These are phyloP conservation scores for Thaumatotibia leucotreta DNA, from an alignment of 1,140 invertebrate species.

Conservation along the genomic window DNA sequence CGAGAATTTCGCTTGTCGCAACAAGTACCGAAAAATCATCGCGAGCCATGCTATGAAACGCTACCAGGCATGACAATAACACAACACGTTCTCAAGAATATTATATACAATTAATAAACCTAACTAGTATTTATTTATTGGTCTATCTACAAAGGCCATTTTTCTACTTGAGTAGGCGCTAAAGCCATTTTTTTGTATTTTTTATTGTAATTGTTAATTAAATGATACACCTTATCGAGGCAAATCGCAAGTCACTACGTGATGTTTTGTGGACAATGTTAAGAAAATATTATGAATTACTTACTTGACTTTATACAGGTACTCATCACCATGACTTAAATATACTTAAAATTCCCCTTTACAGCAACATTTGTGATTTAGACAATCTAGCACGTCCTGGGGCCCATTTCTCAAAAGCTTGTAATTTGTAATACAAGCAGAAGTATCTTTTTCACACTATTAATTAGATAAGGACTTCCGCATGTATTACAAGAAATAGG, in stretches of 20 bases:
- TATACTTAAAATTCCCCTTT: not conserved
- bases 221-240: not conserved
- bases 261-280: not conserved
- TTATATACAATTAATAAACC: slow-evolving; percentile 8
- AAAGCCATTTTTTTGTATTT: slow-evolving; percentile 13
- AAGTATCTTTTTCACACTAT: too few relatives aligned
- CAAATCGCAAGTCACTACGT: not conserved
- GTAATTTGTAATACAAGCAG: too few relatives aligned
- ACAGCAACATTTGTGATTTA: too few relatives aligned
- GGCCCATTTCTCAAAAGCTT: too few relatives aligned
- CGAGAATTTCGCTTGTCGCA: too few relatives aligned
- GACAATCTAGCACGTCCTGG: too few relatives aligned
- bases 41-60: too few relatives aligned
- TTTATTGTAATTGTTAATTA: not conserved
- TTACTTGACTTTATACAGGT: not conserved
- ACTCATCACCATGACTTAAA: not conserved
- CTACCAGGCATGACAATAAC: too few relatives aligned
- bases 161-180: slow-evolving; percentile 18
- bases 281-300: not conserved
- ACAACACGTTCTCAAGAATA: not conserved
- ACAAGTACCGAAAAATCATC: too few relatives aligned
- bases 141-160: slow-evolving; percentile 34
- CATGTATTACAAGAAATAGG: too few relatives aligned
- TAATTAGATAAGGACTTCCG: too few relatives aligned
- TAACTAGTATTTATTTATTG: slow-evolving; percentile 21